Evolutionary conservation across 2,888 invertebrate species (phyloP).

Genomic region (Volucella zonaria): DNA sequence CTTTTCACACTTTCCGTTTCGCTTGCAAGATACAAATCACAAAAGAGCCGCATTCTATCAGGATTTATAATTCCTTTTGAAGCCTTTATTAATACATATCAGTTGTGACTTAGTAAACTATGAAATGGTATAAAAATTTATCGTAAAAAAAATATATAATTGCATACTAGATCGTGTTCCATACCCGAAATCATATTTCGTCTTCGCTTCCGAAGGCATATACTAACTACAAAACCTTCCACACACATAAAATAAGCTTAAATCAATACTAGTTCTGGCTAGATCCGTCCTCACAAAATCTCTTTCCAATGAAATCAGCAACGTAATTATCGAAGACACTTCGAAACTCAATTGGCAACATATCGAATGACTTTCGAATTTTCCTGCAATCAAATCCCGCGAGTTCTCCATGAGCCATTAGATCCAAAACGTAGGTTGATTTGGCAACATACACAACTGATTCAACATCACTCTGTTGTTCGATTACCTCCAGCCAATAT

Average conservation of each 20-base stretch:
- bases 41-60: too few species aligned
- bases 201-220: too few species aligned
- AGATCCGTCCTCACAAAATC: not conserved
- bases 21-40: too few species aligned
- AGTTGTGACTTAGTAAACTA: too few species aligned
- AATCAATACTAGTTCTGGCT: not conserved
- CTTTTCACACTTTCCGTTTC: too few species aligned
- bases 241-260: not conserved
- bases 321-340: conserved; percentile 61
- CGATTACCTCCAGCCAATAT: conserved; percentile 33
- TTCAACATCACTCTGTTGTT: conserved; percentile 43
- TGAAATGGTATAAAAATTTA: too few species aligned
- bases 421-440: conserved; percentile 50
- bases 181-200: too few species aligned
- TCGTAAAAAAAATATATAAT: too few species aligned
- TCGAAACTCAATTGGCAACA: conserved; percentile 41
- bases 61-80: too few species aligned
- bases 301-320: conserved; percentile 48
- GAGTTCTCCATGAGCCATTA: conserved; percentile 40
- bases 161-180: too few species aligned
- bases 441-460: conserved; percentile 35
- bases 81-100: too few species aligned
- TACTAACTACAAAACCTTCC: too few species aligned
- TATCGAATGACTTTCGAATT: conserved; percentile 40
- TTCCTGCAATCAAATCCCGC: conserved; percentile 39